These are phyloP conservation scores for Datnioides undecimradiatus DNA, from an alignment of 2,113 vertebrate genomes.

Conservation along the genomic window DNA sequence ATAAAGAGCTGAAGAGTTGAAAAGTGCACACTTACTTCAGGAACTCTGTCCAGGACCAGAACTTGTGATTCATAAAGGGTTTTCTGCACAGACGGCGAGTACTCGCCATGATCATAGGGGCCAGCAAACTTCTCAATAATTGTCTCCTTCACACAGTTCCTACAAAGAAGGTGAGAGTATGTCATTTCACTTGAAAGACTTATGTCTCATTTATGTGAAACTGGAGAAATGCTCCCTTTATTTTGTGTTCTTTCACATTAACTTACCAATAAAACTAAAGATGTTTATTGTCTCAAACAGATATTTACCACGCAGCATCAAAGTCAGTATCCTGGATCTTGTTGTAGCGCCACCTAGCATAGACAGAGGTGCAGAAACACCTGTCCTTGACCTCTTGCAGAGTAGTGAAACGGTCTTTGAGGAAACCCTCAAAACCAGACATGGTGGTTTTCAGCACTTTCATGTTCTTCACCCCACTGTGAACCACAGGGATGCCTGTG, in stretches of 20 bases:
- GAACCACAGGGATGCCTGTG: conserved; percentile 87
- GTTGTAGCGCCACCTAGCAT: conserved; percentile 91
- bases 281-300: background rate
- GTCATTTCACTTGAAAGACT: background rate
- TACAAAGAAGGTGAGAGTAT: conserved; percentile 56
- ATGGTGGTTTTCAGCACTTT: conserved; percentile 95
- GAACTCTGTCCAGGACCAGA: conserved; percentile 82
- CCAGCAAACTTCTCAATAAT: conserved; percentile 93
- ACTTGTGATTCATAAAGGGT: conserved; percentile 92
- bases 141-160: conserved; percentile 86
- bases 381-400: conserved; percentile 91
- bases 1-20: no score
- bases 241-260: background rate
- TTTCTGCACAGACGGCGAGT: conserved; percentile 95
- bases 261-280: background rate
- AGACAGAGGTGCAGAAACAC: conserved; percentile 91
- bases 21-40: conserved; percentile 90
- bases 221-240: background rate
- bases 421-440: conserved; percentile 94
- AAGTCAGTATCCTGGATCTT: conserved; percentile 84
- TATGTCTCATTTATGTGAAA: background rate
- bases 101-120: conserved; percentile 89
- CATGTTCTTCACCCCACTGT: conserved; percentile 92
- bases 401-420: conserved; percentile 90
- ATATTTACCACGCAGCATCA: conserved; percentile 87